Conservation (phyloP, 1,140 invertebrate genomes). For the Drosophila ficusphila region DNA sequence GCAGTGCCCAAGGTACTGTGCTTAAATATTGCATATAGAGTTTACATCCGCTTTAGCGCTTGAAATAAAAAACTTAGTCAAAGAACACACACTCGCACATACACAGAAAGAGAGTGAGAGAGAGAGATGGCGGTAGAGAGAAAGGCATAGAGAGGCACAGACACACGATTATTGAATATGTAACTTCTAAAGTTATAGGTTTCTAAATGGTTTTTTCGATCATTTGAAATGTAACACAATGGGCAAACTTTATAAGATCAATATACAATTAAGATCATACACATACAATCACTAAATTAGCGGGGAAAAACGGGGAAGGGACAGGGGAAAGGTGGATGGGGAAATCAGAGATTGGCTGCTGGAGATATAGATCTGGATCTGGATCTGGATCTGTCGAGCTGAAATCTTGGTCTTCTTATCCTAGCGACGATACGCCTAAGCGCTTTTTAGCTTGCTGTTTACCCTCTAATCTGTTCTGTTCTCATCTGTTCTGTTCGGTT, state of each 20-base stretch:
- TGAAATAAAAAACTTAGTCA: conserved; percentile 29
- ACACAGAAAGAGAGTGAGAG: conserved; percentile 4
- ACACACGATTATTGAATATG: background rate
- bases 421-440: conserved; percentile 38
- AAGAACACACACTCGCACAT: conserved; percentile 13
- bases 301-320: too few relatives aligned
- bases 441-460: conserved; percentile 37
- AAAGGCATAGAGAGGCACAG: conserved; percentile 14
- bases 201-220: conserved; percentile 23
- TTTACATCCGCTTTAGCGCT: conserved; percentile 37
- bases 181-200: conserved; percentile 3
- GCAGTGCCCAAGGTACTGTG: conserved; percentile 45
- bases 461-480: background rate
- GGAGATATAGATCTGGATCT: conserved; percentile 16
- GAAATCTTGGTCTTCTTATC: conserved; percentile 38
- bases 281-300: conserved; percentile 1
- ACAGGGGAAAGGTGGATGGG: too few relatives aligned
- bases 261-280: conserved; percentile 10
- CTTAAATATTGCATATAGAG: conserved; percentile 50
- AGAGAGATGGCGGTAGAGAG: conserved; percentile 1
- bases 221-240: conserved; percentile 56
- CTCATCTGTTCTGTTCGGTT: conserved; percentile 23
- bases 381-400: conserved; percentile 6
- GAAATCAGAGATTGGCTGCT: conserved; percentile 11
- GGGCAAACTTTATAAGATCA: conserved; percentile 17